Conservation (phyloP, 2,797 vertebrate species). For the Picus viridis region DNA sequence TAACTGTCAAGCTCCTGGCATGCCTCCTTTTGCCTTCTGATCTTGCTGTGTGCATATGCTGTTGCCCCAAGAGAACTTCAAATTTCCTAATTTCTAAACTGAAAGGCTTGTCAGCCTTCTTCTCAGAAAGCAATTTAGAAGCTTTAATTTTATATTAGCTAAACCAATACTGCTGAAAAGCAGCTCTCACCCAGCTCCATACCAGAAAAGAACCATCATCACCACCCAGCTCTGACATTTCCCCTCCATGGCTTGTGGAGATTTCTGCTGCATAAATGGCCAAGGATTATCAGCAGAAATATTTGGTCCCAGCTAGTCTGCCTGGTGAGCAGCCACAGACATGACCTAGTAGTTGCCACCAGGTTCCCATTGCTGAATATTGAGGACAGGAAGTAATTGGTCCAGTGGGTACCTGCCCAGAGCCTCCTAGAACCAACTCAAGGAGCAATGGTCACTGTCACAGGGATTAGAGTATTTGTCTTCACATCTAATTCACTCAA, state of each 20-base stretch:
- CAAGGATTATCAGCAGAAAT: background rate
- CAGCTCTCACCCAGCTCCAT: background rate
- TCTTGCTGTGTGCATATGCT: background rate
- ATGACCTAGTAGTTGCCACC: background rate
- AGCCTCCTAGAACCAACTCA: background rate
- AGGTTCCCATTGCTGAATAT: background rate
- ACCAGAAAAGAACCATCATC: background rate
- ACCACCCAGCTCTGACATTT: background rate
- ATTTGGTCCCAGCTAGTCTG: background rate
- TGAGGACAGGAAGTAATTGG: background rate
- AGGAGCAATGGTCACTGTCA: background rate
- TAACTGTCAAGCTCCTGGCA: background rate
- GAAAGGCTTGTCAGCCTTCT: background rate
- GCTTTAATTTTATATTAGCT: background rate
- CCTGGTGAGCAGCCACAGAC: background rate
- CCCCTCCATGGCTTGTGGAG: background rate
- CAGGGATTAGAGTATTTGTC: background rate
- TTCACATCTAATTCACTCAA: background rate
- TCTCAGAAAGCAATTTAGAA: background rate
- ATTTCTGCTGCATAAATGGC: background rate
- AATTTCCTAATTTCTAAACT: background rate
- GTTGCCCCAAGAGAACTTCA: background rate
- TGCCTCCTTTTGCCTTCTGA: background rate
- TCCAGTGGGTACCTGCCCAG: background rate
- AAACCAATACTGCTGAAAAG: background rate